Percentiles rank a stretch among this genome's conserved stretches.
phyloP scores from a whole-genome alignment of 2,888 invertebrate species.

The Scrobipalpa costella region DNA sequence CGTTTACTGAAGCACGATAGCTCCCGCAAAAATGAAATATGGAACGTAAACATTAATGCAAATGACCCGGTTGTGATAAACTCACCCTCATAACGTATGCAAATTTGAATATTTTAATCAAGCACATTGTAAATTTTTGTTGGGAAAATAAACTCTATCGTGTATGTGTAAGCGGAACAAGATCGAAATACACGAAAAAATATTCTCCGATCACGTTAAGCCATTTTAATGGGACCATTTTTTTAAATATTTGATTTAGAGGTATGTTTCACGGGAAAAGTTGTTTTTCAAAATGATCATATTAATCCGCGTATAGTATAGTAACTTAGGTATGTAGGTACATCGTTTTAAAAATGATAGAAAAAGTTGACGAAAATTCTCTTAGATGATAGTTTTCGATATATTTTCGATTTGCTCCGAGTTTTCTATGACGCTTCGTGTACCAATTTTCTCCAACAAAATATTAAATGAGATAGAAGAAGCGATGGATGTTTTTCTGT shows the following conservation, averaged over 20 bases:
- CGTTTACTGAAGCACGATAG: not conserved
- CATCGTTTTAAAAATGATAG: too few species aligned
- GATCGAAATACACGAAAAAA: not conserved
- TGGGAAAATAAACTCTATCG: not conserved
- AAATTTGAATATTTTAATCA: slow-evolving; percentile 8
- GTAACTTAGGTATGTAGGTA: too few species aligned
- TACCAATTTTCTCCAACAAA: not conserved
- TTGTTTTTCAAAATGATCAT: too few species aligned
- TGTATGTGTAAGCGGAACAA: not conserved
- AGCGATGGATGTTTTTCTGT: not conserved
- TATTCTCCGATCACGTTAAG: too few species aligned
- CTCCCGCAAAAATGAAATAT: slow-evolving; percentile 4
- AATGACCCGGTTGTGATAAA: slow-evolving; percentile 5
- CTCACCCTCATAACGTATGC: not conserved
- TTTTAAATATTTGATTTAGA: too few species aligned
- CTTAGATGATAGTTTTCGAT: not conserved
- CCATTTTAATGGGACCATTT: too few species aligned
- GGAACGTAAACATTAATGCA: slow-evolving; percentile 8
- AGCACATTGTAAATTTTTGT: not conserved
- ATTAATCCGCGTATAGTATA: too few species aligned
- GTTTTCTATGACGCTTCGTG: not conserved
- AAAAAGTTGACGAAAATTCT: too few species aligned
- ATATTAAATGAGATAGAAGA: not conserved
- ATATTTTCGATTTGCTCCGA: not conserved
- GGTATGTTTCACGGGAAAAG: too few species aligned